Evolutionary conservation across 1,140 invertebrate genomes (phyloP).

Genomic region (Akabosia matsudoensis): DNA sequence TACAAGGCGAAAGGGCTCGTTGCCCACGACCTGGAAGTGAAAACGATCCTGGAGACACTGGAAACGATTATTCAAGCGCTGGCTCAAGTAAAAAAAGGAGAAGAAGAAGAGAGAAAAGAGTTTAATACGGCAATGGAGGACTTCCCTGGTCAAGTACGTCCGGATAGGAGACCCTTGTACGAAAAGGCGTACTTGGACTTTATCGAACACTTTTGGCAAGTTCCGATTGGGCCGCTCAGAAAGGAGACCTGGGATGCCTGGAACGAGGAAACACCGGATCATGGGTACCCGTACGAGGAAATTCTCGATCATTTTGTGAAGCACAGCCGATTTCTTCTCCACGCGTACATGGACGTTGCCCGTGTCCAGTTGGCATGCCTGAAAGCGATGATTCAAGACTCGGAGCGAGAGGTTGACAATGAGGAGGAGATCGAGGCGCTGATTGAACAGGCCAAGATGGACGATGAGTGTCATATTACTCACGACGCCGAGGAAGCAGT

Average conservation of each 20-base stretch:
- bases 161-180: background rate
- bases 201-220: background rate
- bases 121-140: background rate
- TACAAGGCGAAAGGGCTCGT: background rate
- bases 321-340: background rate
- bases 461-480: background rate
- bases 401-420: background rate
- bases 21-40: background rate
- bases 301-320: background rate
- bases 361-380: background rate
- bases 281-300: background rate
- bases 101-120: background rate
- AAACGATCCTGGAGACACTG: background rate
- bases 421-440: background rate
- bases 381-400: background rate
- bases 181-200: background rate
- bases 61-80: background rate
- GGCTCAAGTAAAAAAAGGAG: too few relatives aligned
- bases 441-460: background rate
- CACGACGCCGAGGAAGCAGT: background rate
- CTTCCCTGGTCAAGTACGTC: too few relatives aligned
- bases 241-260: background rate
- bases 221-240: background rate
- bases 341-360: background rate
- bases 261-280: background rate